Conservation (phyloP, 2,113 vertebrate genomes). For the Hemibagrus wyckioides region DNA sequence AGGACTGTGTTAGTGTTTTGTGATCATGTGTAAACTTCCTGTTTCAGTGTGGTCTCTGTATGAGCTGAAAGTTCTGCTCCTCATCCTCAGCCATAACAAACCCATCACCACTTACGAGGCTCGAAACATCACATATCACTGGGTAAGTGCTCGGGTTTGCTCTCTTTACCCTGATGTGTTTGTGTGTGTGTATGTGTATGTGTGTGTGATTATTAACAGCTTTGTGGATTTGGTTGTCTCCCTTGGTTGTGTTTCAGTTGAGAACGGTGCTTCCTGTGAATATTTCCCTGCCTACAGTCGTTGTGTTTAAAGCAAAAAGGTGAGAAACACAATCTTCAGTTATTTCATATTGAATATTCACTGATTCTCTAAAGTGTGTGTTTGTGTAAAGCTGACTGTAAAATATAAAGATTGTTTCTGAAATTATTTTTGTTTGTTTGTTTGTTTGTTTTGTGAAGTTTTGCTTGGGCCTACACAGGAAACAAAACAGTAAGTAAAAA, state of each 20-base stretch:
- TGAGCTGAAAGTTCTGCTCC: slow-evolving; percentile 56
- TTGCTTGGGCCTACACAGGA: background rate
- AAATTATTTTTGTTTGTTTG: background rate
- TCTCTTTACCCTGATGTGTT: background rate
- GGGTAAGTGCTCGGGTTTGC: slow-evolving; percentile 58
- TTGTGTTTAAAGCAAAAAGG: slow-evolving; percentile 59
- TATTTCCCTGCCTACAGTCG: slow-evolving; percentile 58
- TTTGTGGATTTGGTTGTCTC: slow-evolving; percentile 23
- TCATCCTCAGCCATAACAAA: slow-evolving; percentile 47
- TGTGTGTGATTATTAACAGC: background rate
- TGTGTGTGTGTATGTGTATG: background rate
- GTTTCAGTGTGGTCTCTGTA: slow-evolving; percentile 68
- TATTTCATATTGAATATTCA: background rate
- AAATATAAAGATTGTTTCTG: background rate
- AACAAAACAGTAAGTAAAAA: background rate
- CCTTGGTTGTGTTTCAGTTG: slow-evolving; percentile 57
- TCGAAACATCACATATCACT: slow-evolving; percentile 59
- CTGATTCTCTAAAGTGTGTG: background rate
- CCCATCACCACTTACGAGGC: slow-evolving; percentile 53
- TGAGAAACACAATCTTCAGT: slow-evolving; percentile 47
- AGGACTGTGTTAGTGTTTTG: background rate
- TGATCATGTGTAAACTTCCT: background rate
- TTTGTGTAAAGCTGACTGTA: background rate
- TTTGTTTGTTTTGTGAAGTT: background rate
- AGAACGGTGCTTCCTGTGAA: background rate